Conservation (phyloP, 2,888 invertebrate species). For the Perdita meconis region DNA sequence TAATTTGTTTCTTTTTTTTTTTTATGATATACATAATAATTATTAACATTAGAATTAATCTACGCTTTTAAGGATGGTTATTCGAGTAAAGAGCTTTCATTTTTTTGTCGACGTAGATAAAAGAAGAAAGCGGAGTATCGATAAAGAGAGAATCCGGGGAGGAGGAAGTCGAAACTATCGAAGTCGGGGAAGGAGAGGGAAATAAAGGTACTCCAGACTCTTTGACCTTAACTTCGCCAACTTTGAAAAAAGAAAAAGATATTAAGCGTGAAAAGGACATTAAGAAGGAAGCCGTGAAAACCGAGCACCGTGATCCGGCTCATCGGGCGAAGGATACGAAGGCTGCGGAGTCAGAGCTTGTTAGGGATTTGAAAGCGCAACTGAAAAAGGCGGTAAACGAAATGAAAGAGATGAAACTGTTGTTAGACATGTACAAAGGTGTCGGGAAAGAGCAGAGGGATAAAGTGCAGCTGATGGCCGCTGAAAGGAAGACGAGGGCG, state of each 20-base stretch:
- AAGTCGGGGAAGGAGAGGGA: slow-evolving; percentile 84
- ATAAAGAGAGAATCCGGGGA: slow-evolving; percentile 80
- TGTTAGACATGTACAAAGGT: slow-evolving; percentile 99
- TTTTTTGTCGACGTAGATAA: slow-evolving; percentile 69
- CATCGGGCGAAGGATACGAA: slow-evolving; percentile 88
- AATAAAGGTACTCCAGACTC: slow-evolving; percentile 83
- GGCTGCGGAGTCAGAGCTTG: slow-evolving; percentile 90
- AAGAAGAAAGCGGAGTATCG: slow-evolving; percentile 79
- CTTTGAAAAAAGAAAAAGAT: slow-evolving; percentile 87
- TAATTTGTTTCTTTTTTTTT: not conserved
- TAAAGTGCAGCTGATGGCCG: slow-evolving; percentile 97
- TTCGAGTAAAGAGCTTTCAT: not conserved
- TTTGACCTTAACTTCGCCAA: slow-evolving; percentile 82
- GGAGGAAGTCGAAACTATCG: slow-evolving; percentile 82
- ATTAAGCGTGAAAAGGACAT: slow-evolving; percentile 88
- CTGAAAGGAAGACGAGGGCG: slow-evolving; percentile 94
- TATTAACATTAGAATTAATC: not conserved
- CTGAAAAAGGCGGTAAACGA: slow-evolving; percentile 97
- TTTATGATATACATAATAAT: too few species aligned
- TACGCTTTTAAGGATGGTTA: not conserved
- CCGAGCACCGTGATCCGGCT: slow-evolving; percentile 85
- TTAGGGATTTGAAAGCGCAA: slow-evolving; percentile 95
- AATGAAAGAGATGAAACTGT: slow-evolving; percentile 96
- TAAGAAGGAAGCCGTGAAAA: slow-evolving; percentile 84
- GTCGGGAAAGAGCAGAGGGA: slow-evolving; percentile 98